phyloP scores from a whole-genome alignment of 2,888 invertebrate species.

The Rotaria socialis region DNA sequence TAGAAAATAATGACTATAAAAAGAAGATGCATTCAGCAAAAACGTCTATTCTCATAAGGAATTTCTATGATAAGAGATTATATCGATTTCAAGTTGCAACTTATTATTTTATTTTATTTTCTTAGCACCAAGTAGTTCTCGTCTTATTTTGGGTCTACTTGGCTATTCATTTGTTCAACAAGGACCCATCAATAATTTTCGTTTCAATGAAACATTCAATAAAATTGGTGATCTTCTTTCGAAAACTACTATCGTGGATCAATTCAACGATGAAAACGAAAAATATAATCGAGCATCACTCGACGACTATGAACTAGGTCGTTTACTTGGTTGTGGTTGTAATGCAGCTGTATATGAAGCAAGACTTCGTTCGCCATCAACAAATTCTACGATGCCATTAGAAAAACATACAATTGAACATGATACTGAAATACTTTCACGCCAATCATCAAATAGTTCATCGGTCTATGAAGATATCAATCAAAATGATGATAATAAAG shows the following conservation, averaged over 20 bases:
- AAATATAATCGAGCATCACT: background rate
- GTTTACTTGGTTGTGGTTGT: conserved; percentile 73
- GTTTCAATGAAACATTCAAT: background rate
- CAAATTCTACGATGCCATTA: background rate
- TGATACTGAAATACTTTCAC: background rate
- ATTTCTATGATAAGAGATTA: too few species aligned
- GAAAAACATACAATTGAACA: background rate
- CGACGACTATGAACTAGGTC: conserved; percentile 65
- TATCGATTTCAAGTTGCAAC: background rate
- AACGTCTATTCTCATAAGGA: too few species aligned
- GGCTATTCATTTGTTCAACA: background rate
- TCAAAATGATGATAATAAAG: background rate
- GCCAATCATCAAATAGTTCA: background rate
- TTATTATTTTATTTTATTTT: background rate
- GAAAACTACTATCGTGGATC: conserved; percentile 28
- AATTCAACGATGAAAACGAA: conserved; percentile 15
- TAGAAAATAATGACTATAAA: too few species aligned
- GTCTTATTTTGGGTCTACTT: background rate
- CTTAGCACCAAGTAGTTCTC: background rate
- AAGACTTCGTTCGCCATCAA: conserved; percentile 50
- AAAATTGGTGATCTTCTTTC: background rate
- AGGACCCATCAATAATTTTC: background rate
- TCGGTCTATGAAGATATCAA: background rate
- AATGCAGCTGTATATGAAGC: conserved; percentile 76
- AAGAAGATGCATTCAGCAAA: too few species aligned